phyloP scores from a whole-genome alignment of 2,888 invertebrate species.

The Peribatodes rhomboidaria region DNA sequence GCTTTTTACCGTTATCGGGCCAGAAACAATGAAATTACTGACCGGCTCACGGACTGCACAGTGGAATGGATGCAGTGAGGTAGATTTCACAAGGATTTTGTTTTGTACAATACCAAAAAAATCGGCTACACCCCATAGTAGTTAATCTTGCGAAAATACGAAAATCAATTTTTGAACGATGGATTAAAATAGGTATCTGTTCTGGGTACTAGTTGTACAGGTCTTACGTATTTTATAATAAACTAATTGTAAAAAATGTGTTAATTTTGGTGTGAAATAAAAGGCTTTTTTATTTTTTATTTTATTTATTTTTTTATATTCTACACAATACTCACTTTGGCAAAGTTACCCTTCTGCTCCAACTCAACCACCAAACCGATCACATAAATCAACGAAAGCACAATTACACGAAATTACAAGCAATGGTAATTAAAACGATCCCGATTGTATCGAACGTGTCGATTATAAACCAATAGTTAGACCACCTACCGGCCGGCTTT shows the following conservation, averaged over 20 bases:
- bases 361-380: conserved; percentile 36
- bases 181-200: no score
- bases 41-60: conserved; percentile 58
- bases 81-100: neutral
- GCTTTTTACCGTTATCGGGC: conserved; percentile 44
- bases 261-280: no score
- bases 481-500: conserved; percentile 66
- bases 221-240: no score
- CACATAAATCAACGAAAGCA: conserved; percentile 79
- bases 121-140: no score
- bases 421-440: conserved; percentile 74
- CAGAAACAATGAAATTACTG: conserved; percentile 79
- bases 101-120: no score
- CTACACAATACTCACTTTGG: no score
- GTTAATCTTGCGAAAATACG: no score
- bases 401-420: conserved; percentile 78
- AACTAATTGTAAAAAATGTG: no score
- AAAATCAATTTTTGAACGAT: no score
- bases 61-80: conserved; percentile 1
- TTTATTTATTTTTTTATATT: no score
- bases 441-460: conserved; percentile 74
- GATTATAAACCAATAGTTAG: conserved; percentile 76
- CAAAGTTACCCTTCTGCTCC: conserved; percentile 12
- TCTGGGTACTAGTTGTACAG: no score
- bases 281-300: no score